Evolutionary conservation across 2,888 invertebrate species (phyloP), one percentile per base, ranked within the genome.

Genomic region (Muschampia plurimacula): DNA sequence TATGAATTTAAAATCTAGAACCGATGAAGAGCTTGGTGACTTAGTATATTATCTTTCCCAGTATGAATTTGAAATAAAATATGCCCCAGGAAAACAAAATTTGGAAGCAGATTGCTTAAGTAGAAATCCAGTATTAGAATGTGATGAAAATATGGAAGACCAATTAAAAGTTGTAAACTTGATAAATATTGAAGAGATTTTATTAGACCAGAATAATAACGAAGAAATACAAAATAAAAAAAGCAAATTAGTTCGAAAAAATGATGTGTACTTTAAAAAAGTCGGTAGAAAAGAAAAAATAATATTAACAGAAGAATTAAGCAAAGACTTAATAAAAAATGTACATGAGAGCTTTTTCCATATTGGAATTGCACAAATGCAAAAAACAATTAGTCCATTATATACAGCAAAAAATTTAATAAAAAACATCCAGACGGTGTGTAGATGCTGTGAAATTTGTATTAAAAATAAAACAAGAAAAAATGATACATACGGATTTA

Each of bases 41-140:
- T 41, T 78, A 39, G 67, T 73, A n/a, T 79, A 80, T 70, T 82
- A 82, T 66, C 62, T 82, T 22, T 83, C 81, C 12, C 82, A 82
- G 74, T 82, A 74, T 73, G 74, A 81, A 65, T 83, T 80, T 49
- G 7, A 79, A 70, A 72, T 81, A 55, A 79, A 67, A 77, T 81
- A 80, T 73, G n/a, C 74, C 8, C 74, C 74, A 69, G 71, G 78
- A 67, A 75, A 70, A 67, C 0, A 75, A 2, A 75, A 76, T 67
- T 13, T 72, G 7, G 76, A 76, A 75, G 77, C 78, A n/a, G 79
- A 80, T 72, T 74, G 77, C 41, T 46, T 78, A 32, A 79, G 80
- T 44, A 77, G 79, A 64, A 78, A 79, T 36, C 78, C 79, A 12
- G 78, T 79, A 1, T 73, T 78, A n/a, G 78, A 77, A 46, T 9